Evolutionary conservation across 1,140 invertebrate genomes (phyloP).

Genomic region (Coenobita brevimanus): DNA sequence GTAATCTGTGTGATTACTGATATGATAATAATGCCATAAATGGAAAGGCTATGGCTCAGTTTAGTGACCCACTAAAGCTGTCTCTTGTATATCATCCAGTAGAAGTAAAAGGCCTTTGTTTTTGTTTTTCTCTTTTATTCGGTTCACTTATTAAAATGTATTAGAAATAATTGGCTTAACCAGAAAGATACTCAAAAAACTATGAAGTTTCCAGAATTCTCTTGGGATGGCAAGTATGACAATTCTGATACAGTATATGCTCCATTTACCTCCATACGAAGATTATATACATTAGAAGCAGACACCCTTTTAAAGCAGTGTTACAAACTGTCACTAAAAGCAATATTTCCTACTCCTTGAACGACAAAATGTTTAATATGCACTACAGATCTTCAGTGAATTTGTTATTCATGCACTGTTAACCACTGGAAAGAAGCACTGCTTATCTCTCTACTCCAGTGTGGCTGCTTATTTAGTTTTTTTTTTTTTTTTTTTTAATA

Average conservation of each 20-base stretch:
- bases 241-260: too few species aligned
- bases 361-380: constrained; percentile 64
- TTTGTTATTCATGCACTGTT: constrained; percentile 41
- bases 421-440: constrained; percentile 26
- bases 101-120: background rate
- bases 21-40: constrained; percentile 15
- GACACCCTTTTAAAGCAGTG: constrained; percentile 37
- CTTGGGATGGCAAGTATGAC: background rate
- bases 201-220: background rate
- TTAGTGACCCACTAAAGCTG: background rate
- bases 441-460: background rate
- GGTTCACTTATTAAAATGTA: too few species aligned
- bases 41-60: constrained; percentile 1
- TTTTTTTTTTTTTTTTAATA: too few species aligned
- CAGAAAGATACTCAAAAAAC: constrained; percentile 3
- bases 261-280: too few species aligned
- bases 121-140: constrained; percentile 12
- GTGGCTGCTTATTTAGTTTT: constrained; percentile 36
- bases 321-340: constrained; percentile 33
- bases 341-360: constrained; percentile 53
- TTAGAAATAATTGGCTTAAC: too few species aligned
- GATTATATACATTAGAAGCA: constrained; percentile 5
- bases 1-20: too few species aligned
- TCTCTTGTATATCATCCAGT: background rate
- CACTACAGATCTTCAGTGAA: constrained; percentile 56